Percentiles rank a stretch among this genome's conserved stretches.
Conservation (phyloP, 1,140 invertebrate genomes). For the Druon quercuslanigerum region DNA sequence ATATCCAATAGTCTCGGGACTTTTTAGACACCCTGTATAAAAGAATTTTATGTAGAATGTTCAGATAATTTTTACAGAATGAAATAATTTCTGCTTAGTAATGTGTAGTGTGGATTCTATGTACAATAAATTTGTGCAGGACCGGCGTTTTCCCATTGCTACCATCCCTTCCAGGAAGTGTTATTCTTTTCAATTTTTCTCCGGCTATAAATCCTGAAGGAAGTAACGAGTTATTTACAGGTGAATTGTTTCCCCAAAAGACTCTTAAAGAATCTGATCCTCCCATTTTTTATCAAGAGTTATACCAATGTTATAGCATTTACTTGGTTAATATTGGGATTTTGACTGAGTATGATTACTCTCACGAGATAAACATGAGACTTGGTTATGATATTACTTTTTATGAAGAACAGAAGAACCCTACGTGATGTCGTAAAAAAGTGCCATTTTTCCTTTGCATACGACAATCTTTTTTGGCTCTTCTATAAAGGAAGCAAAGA, state of each 20-base stretch:
- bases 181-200: neutral
- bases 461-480: neutral
- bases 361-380: neutral
- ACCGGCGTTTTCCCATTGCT: neutral
- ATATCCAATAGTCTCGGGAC: too few species aligned
- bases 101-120: too few species aligned
- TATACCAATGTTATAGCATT: neutral
- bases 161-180: neutral
- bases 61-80: too few species aligned
- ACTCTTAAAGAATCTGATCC: neutral
- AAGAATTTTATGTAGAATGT: too few species aligned
- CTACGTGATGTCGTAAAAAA: neutral
- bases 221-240: neutral
- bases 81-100: too few species aligned
- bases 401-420: neutral
- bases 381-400: neutral
- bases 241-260: neutral
- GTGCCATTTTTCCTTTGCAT: neutral
- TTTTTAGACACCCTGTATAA: too few species aligned
- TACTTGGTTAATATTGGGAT: neutral
- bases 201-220: neutral
- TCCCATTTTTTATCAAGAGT: neutral
- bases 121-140: too few species aligned
- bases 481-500: too few species aligned
- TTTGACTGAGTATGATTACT: constrained; percentile 20